Percentiles rank a stretch among this genome's conserved stretches.
These are phyloP conservation scores for Callocephalon fimbriatum DNA, from an alignment of 2,113 vertebrate genomes.

Conservation along the genomic window DNA sequence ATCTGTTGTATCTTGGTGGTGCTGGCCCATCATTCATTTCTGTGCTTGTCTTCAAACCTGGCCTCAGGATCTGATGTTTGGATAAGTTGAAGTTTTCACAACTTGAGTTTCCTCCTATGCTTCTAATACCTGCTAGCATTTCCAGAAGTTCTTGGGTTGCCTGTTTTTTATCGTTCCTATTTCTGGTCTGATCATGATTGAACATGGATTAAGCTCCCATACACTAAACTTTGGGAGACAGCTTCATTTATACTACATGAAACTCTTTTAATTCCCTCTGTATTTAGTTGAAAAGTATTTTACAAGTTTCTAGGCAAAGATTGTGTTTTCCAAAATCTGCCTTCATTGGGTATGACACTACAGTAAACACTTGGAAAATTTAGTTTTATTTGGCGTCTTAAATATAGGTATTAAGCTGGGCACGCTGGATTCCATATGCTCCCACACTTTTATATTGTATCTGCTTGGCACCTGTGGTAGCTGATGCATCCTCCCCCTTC, in stretches of 20 bases:
- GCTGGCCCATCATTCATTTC: neutral
- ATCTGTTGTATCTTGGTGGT: neutral
- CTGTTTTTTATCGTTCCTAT: neutral
- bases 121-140: neutral
- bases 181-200: neutral
- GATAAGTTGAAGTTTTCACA: neutral
- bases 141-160: neutral
- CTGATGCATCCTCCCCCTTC: accelerated
- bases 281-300: neutral
- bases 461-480: neutral
- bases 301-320: neutral
- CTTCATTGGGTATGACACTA: neutral
- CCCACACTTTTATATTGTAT: neutral
- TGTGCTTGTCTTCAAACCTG: neutral
- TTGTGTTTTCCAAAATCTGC: neutral
- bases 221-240: neutral
- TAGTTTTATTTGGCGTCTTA: neutral
- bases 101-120: neutral
- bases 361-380: neutral
- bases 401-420: neutral
- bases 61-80: neutral
- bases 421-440: neutral
- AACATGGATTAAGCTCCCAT: neutral
- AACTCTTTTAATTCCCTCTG: neutral
- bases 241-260: neutral